Evolutionary conservation across 2,797 vertebrate genomes (phyloP).

Genomic region (Sebastes dallii): DNA sequence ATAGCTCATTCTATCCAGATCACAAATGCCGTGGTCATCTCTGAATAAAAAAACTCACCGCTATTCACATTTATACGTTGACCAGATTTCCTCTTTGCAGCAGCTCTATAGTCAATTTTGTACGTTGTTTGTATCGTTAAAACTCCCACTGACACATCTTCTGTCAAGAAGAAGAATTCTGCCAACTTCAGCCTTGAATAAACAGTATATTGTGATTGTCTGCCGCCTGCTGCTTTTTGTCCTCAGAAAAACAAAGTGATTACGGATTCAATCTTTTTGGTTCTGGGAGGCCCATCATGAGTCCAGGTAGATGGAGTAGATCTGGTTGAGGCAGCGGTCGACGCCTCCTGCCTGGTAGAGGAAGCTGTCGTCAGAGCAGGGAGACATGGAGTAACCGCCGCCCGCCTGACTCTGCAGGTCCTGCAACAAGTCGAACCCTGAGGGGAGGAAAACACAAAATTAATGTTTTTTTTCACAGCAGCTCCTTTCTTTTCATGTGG

Average conservation of each 20-base stretch:
- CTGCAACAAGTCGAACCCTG: conserved; percentile 76
- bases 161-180: not conserved
- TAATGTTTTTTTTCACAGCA: not conserved
- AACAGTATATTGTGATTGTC: not conserved
- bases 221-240: not conserved
- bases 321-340: conserved; percentile 76
- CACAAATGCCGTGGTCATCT: conserved; percentile 36
- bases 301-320: conserved; percentile 78
- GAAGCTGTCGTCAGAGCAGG: conserved; percentile 75
- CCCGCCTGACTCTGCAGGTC: conserved; percentile 71
- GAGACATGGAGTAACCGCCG: conserved; percentile 59
- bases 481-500: not conserved
- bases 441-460: not conserved
- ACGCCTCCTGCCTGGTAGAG: conserved; percentile 74
- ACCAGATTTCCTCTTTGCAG: conserved; percentile 9
- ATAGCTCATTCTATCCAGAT: conserved; percentile 45
- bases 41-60: conserved; percentile 35
- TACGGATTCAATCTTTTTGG: not conserved
- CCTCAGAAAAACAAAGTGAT: not conserved
- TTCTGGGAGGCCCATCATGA: conserved; percentile 51
- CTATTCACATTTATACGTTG: conserved; percentile 34
- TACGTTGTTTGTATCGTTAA: not conserved
- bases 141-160: not conserved
- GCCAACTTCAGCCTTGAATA: conserved; percentile 2
- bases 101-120: not conserved